These are phyloP conservation scores for Lontra canadensis DNA, from an alignment of 2,113 vertebrate genomes.

Conservation along the genomic window DNA sequence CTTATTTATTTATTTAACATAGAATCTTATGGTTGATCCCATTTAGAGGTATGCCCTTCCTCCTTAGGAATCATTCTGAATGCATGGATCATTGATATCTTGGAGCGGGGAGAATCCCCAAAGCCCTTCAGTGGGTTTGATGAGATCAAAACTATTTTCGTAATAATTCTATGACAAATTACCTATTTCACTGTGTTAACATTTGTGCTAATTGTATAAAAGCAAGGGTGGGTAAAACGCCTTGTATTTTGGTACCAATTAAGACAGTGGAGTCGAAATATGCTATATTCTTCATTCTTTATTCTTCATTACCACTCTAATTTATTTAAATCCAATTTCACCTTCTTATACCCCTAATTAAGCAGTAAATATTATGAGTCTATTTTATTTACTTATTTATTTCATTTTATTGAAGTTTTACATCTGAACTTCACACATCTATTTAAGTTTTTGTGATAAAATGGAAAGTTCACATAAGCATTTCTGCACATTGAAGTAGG, in stretches of 20 bases:
- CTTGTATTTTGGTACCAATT: background rate
- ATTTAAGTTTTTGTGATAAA: background rate
- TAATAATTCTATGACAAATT: background rate
- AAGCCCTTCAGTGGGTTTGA: background rate
- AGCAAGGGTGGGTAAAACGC: background rate
- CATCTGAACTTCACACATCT: background rate
- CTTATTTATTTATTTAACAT: background rate
- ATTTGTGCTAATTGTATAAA: background rate
- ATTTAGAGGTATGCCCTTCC: background rate
- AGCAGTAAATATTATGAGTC: background rate
- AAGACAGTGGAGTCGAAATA: background rate
- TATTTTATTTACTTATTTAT: background rate
- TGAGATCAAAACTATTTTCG: background rate
- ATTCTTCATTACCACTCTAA: background rate
- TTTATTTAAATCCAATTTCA: background rate
- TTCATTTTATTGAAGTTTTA: background rate
- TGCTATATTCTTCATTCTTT: too few relatives aligned
- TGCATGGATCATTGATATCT: background rate
- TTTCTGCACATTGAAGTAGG: background rate
- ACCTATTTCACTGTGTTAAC: background rate
- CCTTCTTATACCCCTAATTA: background rate
- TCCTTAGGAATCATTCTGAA: background rate
- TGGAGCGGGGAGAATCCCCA: too few relatives aligned
- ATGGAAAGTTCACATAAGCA: background rate
- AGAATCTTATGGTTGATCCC: background rate